Evolutionary conservation across 2,888 invertebrate species (phyloP).

Genomic region (Nineta flava): DNA sequence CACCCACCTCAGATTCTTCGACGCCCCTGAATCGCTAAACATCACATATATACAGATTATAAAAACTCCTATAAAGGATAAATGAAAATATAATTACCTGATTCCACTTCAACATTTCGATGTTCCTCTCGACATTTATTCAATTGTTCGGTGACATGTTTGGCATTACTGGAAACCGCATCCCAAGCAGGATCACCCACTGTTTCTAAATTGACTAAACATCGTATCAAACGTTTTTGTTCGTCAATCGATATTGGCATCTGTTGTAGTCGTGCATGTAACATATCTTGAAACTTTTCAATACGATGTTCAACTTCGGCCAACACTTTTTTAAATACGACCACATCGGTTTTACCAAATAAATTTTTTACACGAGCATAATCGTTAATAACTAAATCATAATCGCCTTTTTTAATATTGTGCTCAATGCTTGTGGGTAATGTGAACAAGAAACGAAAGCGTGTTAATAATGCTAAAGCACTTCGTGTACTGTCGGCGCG

Average conservation of each 20-base stretch:
- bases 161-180: conserved; percentile 70
- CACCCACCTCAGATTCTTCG: too few relatives aligned
- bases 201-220: conserved; percentile 57
- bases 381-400: conserved; percentile 94
- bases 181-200: conserved; percentile 93
- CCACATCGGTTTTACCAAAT: conserved; percentile 85
- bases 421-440: conserved; percentile 87
- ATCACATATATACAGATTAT: too few relatives aligned
- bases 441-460: conserved; percentile 92
- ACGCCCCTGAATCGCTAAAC: too few relatives aligned
- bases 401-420: conserved; percentile 87
- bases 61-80: too few relatives aligned
- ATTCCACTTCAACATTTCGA: conserved; percentile 30
- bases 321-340: conserved; percentile 74
- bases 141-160: conserved; percentile 55
- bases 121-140: conserved; percentile 48
- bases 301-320: conserved; percentile 85
- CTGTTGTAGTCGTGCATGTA: conserved; percentile 70
- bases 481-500: conserved; percentile 92
- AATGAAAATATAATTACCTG: too few relatives aligned
- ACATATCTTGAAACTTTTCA: conserved; percentile 57
- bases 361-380: conserved; percentile 91
- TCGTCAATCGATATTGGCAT: conserved; percentile 88
- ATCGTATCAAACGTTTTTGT: conserved; percentile 85
- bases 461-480: conserved; percentile 78